Base-by-base conservation (phyloP, 2,797 vertebrate genomes). In the Lutjanus campechanus region DNA sequence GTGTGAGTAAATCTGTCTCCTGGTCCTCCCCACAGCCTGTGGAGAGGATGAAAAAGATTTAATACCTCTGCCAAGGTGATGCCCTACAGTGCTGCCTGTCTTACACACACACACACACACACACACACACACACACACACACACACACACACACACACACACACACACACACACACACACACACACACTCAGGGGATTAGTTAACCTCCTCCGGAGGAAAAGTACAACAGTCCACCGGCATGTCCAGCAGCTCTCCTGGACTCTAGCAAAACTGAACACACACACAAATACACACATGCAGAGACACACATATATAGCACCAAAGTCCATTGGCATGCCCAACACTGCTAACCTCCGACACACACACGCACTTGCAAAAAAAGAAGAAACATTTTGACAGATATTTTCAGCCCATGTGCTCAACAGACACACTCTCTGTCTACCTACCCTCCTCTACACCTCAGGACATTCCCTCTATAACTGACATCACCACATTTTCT, bases 41-140 rank as follows among this genome's bases (percentile, higher is more conserved):
- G 74, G 90, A 83, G 88, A 91, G 90, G 89, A 93, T 91, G 88
- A 92, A 91, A 91, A 89, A 88, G 84, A 94, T 94, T 89, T 91
- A 94, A 89, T 90, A 91, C 89, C 83, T 86, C 89, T 86, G 84
- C 84, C 92, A 92, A 91, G 92, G 91, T 92, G 92, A 89, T 90
- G 91, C 88, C 90, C 91, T 89, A 76, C 85, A 81, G 91, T 82
- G 73, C 86, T 85, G 85, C 81, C 79, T 85, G 80, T 83, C 86
- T 85, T 10, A 64, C 63, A 77, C 55, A 65, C 60, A 49, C 7
- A 12, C 13, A 9, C 9, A 2, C 56, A 22, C n/a, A 9, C 47
- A 9, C 58, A 43, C n/a, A 25, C 56, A n/a, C 20, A 36, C 54
- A 13, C 43, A 19, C 36, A 40, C 49, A 76, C 66, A 58, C 15